Conservation (phyloP, 2,888 invertebrate species). For the Willowsia nigromaculata region DNA sequence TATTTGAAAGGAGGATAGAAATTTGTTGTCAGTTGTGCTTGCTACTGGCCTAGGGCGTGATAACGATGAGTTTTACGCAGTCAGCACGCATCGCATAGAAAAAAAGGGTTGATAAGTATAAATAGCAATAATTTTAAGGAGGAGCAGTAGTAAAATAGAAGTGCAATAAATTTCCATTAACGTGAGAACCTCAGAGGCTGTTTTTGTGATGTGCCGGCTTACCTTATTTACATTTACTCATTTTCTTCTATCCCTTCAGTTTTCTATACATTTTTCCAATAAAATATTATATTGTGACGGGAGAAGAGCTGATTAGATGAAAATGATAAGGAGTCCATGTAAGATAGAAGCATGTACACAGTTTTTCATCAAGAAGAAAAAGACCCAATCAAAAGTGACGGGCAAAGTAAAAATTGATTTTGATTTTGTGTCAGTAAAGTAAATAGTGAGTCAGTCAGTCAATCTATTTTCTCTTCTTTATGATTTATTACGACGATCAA, state of each 20-base stretch:
- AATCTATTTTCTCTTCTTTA: not conserved
- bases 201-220: not conserved
- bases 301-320: slow-evolving; percentile 29
- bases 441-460: not conserved
- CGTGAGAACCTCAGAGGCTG: slow-evolving; percentile 22
- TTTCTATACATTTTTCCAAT: not conserved
- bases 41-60: not conserved
- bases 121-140: not conserved
- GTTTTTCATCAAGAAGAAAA: not conserved
- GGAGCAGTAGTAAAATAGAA: not conserved
- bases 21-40: not conserved
- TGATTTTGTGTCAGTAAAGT: slow-evolving; percentile 49
- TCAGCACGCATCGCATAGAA: slow-evolving; percentile 4
- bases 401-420: slow-evolving; percentile 51
- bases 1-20: not conserved
- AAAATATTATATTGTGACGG: not conserved
- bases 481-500: slow-evolving; percentile 17
- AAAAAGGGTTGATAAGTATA: not conserved
- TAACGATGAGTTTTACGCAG: not conserved
- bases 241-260: not conserved
- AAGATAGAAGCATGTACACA: not conserved
- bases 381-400: slow-evolving; percentile 15
- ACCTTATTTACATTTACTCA: not conserved
- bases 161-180: slow-evolving; percentile 68
- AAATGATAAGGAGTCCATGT: slow-evolving; percentile 19